phyloP scores from a whole-genome alignment of 2,888 invertebrate genomes.

The Lasioglossum marginatum region DNA sequence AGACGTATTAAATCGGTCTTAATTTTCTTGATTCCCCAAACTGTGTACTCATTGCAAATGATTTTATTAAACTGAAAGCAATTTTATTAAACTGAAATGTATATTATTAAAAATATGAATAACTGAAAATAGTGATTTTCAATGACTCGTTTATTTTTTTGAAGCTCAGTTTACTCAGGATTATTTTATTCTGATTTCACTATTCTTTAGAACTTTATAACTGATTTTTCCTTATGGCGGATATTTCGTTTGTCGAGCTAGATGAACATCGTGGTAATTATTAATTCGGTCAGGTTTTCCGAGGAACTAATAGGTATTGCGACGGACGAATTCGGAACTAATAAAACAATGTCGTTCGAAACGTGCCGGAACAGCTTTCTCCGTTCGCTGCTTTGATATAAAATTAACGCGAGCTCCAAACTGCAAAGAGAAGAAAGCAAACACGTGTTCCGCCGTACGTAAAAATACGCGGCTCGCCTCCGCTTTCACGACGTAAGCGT shows the following conservation, averaged over 20 bases:
- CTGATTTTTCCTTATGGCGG: too few relatives aligned
- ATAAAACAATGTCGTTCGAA: constrained; percentile 41
- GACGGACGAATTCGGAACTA: not conserved
- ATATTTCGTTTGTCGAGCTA: not conserved
- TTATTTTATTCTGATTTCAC: too few relatives aligned
- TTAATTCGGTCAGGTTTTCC: not conserved
- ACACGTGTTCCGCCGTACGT: constrained; percentile 23
- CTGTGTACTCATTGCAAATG: too few relatives aligned
- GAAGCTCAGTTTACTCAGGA: too few relatives aligned
- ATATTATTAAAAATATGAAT: too few relatives aligned
- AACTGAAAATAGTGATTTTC: too few relatives aligned
- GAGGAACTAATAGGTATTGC: not conserved
- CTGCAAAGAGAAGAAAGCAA: constrained; percentile 36
- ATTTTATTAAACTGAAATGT: too few relatives aligned
- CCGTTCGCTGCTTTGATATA: constrained; percentile 37
- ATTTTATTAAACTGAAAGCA: too few relatives aligned
- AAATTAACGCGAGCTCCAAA: constrained; percentile 44
- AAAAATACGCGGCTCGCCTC: constrained; percentile 31
- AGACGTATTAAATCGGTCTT: too few relatives aligned
- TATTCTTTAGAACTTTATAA: too few relatives aligned
- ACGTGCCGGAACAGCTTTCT: constrained; percentile 51
- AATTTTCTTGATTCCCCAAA: too few relatives aligned
- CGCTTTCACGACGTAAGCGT: constrained; percentile 37
- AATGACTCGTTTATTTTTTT: too few relatives aligned
- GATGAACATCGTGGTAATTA: not conserved